Conservation (phyloP, 2,888 invertebrate genomes). For the Scaptomyza cyrtandrae region DNA sequence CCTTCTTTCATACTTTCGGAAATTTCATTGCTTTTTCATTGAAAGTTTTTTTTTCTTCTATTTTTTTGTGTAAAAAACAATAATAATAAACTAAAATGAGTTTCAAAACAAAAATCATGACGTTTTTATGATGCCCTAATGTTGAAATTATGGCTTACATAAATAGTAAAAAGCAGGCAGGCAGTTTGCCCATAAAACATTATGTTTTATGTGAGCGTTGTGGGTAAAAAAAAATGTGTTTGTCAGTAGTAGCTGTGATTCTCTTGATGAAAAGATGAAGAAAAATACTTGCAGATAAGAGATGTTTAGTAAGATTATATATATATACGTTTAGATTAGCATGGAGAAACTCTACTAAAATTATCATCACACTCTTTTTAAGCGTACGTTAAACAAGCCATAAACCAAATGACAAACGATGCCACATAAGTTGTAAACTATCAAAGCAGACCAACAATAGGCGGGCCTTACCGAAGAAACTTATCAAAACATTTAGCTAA, state of each 20-base stretch:
- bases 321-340: background rate
- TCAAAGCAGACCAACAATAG: conserved; percentile 46
- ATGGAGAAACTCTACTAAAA: conserved; percentile 6
- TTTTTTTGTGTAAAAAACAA: conserved; percentile 19
- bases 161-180: conserved; percentile 38
- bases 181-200: conserved; percentile 54
- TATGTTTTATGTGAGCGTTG: conserved; percentile 52
- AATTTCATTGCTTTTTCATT: conserved; percentile 51
- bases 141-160: conserved; percentile 71
- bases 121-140: conserved; percentile 72
- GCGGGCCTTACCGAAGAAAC: conserved; percentile 53
- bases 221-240: conserved; percentile 31
- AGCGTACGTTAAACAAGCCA: conserved; percentile 63
- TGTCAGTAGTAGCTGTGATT: conserved; percentile 32
- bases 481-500: conserved; percentile 77
- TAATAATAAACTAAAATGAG: conserved; percentile 48
- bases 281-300: conserved; percentile 7
- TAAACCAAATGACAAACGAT: conserved; percentile 78
- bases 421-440: conserved; percentile 67
- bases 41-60: conserved; percentile 46
- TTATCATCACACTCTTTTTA: conserved; percentile 32
- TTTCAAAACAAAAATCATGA: conserved; percentile 74
- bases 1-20: conserved; percentile 22
- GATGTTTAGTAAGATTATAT: conserved; percentile 9
- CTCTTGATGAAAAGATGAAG: conserved; percentile 12